These are phyloP conservation scores for Chloroceryle inda DNA, from an alignment of 2,797 vertebrate genomes.

Conservation along the genomic window DNA sequence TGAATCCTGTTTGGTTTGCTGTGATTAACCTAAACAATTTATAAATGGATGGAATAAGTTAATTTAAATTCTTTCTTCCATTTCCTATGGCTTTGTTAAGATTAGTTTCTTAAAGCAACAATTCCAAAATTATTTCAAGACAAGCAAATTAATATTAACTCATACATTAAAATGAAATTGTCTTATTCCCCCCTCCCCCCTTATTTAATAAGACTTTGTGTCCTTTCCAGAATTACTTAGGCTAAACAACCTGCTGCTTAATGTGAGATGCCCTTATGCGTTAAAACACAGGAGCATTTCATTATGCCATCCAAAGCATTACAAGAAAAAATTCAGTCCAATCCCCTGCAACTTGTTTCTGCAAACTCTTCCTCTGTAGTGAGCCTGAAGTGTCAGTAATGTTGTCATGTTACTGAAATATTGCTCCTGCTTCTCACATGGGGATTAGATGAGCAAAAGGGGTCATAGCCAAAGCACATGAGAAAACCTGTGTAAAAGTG, in stretches of 20 bases:
- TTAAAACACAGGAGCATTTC: neutral
- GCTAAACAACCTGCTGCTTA: neutral
- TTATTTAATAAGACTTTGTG: neutral
- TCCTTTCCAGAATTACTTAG: neutral
- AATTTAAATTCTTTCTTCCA: conserved; percentile 52
- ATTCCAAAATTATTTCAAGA: conserved; percentile 19
- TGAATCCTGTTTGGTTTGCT: conserved; percentile 66
- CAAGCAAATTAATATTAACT: neutral
- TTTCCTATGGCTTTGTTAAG: conserved; percentile 26
- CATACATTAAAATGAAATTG: neutral
- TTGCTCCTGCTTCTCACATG: neutral
- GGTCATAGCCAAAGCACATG: neutral
- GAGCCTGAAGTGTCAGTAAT: neutral
- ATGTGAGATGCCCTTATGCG: neutral
- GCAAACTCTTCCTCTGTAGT: neutral
- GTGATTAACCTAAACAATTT: conserved; percentile 65
- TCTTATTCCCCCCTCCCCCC: rapidly evolving
- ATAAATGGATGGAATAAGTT: conserved; percentile 33
- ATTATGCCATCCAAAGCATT: neutral
- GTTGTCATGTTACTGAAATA: neutral
- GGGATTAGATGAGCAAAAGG: neutral
- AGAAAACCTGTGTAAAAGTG: neutral
- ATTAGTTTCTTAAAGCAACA: conserved; percentile 18
- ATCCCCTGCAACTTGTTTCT: neutral
- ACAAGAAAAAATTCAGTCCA: neutral